Evolutionary conservation across 2,797 vertebrate genomes (phyloP), one percentile per base, ranked within the genome.

Genomic region (Aeoliscus strigatus): DNA sequence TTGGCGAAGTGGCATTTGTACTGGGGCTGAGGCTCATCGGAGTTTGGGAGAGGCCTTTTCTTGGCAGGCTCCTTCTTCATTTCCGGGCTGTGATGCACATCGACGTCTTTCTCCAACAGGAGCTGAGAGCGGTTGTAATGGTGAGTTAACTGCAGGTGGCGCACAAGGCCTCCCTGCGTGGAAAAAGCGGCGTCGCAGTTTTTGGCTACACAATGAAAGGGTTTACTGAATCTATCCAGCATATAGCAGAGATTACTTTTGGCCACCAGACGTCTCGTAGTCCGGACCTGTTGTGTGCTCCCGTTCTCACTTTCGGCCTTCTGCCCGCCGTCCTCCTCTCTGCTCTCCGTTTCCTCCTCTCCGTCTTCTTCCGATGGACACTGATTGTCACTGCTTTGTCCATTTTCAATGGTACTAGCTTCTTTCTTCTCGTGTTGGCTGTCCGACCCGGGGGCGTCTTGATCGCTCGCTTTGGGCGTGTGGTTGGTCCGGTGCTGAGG

Each of bases 181-280:
- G 90, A 91, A 74, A 97, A 99, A 4, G 92, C 92, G 0, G 94
- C 89, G 26, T 86, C 91, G 61, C 96, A 99, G 55, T 91, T 91
- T 82, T 95, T 94, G 61, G 93, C 93, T 31, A 97, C 91, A 67
- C 96, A 99, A 59, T 93, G 92, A 86, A 94, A 98, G 17, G 92
- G 92, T 77, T 97, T 97, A 72, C 94, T 94, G 70, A 94, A 96
- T 43, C 93, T 94, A 67, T 91, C 89, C 48, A 94, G 74, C 66
- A 96, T 94, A 46, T 96, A 93, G 73, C 93, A 96, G 13, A 93
- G 79, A 55, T 95, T 97, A 61, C 89, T 85, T 89, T 93, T 96
- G 49, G 93, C 86, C 45, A 92, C 91, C 46, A 92, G 82, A 53
- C 93, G 91, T 60, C 90, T 90, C 44, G 92, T 95, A 30, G 90